Percentiles rank a stretch among this genome's conserved stretches.
These are phyloP conservation scores for Zaprionus bogoriensis DNA, from an alignment of 2,888 invertebrate species.

Conservation along the genomic window DNA sequence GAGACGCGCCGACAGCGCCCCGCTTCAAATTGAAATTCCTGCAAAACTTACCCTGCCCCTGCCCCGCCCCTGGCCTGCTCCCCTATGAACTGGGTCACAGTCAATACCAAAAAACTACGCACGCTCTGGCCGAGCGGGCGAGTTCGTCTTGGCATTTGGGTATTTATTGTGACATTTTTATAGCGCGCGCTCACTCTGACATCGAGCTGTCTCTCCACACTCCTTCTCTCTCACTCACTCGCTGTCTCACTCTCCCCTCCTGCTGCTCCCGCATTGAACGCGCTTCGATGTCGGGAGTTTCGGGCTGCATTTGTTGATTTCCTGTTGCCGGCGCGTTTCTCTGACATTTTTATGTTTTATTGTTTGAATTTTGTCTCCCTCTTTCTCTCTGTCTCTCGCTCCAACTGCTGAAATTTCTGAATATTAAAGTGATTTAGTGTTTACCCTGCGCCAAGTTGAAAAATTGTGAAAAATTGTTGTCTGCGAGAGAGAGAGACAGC, in stretches of 20 bases:
- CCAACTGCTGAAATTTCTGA: conserved; percentile 59
- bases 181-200: conserved; percentile 40
- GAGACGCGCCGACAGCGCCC: conserved; percentile 51
- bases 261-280: conserved; percentile 35
- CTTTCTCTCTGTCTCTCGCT: conserved; percentile 7
- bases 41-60: neutral
- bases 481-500: neutral
- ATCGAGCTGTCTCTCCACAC: conserved; percentile 14
- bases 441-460: conserved; percentile 60
- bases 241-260: neutral
- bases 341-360: conserved; percentile 67
- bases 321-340: conserved; percentile 43
- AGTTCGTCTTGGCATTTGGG: conserved; percentile 65
- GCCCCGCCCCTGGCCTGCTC: neutral
- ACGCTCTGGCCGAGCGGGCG: neutral
- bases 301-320: conserved; percentile 59
- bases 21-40: conserved; percentile 64
- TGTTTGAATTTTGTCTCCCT: conserved; percentile 50
- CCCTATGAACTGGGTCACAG: conserved; percentile 40
- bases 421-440: conserved; percentile 77
- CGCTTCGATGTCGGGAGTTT: conserved; percentile 51
- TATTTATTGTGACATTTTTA: conserved; percentile 75
- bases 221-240: neutral
- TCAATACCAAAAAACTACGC: conserved; percentile 37
- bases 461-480: conserved; percentile 73